These are phyloP conservation scores for Spialia ferax DNA, from an alignment of 2,888 invertebrate species.

Conservation along the genomic window DNA sequence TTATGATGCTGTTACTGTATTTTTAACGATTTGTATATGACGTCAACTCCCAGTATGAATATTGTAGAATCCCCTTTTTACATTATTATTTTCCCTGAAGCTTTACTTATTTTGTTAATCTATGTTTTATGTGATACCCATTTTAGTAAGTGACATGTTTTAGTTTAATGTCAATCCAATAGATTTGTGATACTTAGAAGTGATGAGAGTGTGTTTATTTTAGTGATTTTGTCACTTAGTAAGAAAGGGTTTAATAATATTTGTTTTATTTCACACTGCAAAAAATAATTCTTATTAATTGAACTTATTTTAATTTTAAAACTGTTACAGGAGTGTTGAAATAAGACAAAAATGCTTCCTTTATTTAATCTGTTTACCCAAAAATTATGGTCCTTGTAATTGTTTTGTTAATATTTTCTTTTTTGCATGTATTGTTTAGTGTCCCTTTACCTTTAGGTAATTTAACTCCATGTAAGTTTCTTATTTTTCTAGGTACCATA, in stretches of 20 bases:
- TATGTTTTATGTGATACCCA: conserved; percentile 17
- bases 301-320: no score
- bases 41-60: background rate
- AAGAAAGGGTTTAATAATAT: background rate
- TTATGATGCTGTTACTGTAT: background rate
- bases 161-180: background rate
- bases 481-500: no score
- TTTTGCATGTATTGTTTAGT: no score
- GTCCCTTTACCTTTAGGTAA: no score
- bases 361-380: no score
- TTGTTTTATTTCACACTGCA: conserved; percentile 1
- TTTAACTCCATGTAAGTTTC: no score
- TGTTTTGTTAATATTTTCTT: no score
- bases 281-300: background rate
- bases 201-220: no score
- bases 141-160: conserved; percentile 3
- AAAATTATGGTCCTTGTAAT: no score
- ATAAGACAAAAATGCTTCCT: no score
- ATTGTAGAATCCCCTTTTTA: conserved; percentile 1
- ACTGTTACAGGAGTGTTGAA: no score
- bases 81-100: conserved; percentile 36
- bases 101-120: conserved; percentile 33
- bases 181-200: background rate
- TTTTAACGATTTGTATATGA: conserved; percentile 27
- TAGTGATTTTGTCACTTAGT: conserved; percentile 7